phyloP scores from a whole-genome alignment of 2,888 invertebrate species.

The Pollenia amentaria region DNA sequence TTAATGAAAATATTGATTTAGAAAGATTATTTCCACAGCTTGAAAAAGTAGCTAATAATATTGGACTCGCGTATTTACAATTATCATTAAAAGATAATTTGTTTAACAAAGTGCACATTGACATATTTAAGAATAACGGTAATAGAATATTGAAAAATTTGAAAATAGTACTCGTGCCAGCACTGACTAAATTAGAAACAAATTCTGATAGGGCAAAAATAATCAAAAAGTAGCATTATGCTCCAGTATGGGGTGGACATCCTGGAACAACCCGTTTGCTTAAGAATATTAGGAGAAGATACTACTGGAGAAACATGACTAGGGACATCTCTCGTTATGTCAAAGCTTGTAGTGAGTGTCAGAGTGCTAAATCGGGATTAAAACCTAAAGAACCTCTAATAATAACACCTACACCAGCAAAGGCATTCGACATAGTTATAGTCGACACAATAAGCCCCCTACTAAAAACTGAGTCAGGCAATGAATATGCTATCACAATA shows the following conservation, averaged over 20 bases:
- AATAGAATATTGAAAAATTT: neutral
- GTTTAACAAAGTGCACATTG: neutral
- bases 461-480: neutral
- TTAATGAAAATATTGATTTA: neutral
- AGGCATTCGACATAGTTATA: slow-evolving; percentile 2
- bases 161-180: neutral
- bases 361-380: no score
- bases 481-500: slow-evolving; percentile 19
- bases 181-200: neutral
- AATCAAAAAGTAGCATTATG: neutral
- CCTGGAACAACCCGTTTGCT: no score
- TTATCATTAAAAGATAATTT: neutral
- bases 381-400: slow-evolving; percentile 5
- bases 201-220: neutral
- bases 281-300: no score
- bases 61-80: neutral
- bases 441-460: neutral
- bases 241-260: neutral
- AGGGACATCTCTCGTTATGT: neutral
- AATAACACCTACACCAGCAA: slow-evolving; percentile 7
- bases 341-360: slow-evolving; percentile 7
- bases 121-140: neutral
- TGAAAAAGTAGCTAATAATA: neutral
- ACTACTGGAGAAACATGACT: no score
- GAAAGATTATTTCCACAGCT: neutral